Evolutionary conservation across 2,888 invertebrate species (phyloP).

Genomic region (Ochropacha duplaris): DNA sequence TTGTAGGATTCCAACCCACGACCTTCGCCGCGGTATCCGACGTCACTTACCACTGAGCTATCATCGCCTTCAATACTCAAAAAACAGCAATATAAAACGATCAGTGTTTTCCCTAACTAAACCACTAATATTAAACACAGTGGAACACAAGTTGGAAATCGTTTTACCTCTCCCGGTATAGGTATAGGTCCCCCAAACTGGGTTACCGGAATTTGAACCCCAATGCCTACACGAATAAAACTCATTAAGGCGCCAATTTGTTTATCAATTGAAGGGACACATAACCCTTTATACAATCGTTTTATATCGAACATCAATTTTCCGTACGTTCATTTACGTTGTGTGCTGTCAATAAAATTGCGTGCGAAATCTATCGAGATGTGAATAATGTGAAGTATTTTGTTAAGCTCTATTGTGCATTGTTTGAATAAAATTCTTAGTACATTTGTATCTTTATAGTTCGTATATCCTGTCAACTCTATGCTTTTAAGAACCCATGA

Average conservation of each 20-base stretch:
- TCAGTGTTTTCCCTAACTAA: neutral
- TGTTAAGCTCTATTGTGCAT: neutral
- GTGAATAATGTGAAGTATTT: neutral
- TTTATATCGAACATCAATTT: conserved; percentile 29
- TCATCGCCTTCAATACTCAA: too few species aligned
- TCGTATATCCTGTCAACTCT: neutral
- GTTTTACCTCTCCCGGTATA: conserved; percentile 19
- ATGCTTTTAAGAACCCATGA: too few species aligned
- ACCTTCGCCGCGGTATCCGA: too few species aligned
- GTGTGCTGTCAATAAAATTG: neutral
- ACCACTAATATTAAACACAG: conserved; percentile 19
- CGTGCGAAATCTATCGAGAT: neutral
- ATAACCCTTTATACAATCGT: conserved; percentile 25
- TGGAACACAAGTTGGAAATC: conserved; percentile 32
- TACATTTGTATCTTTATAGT: neutral
- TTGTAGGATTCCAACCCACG: too few species aligned
- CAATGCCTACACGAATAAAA: conserved; percentile 51
- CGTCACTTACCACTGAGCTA: too few species aligned
- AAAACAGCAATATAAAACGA: neutral
- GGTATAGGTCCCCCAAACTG: conserved; percentile 32
- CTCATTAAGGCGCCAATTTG: conserved; percentile 58
- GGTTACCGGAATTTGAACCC: conserved; percentile 56
- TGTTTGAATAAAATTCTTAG: neutral
- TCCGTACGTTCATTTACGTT: conserved; percentile 3
- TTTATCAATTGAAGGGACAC: conserved; percentile 49